These are phyloP conservation scores for Tipula unca DNA, from an alignment of 2,888 invertebrate genomes.

Conservation along the genomic window DNA sequence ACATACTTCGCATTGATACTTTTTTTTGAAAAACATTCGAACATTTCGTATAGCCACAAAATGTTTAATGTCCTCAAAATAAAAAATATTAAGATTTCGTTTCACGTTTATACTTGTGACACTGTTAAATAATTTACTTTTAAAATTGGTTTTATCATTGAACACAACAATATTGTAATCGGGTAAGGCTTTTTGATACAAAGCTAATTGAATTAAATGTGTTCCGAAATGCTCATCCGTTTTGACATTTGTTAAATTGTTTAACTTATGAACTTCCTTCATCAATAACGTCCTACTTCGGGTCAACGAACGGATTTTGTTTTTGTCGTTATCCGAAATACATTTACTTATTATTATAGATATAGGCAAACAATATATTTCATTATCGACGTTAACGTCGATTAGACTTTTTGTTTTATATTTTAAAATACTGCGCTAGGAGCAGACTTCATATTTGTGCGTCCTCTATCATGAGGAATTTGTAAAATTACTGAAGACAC, in stretches of 20 bases:
- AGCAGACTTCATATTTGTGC: too few relatives aligned
- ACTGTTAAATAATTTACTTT: not conserved
- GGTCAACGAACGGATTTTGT: not conserved
- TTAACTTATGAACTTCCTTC: not conserved
- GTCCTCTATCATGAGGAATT: not conserved
- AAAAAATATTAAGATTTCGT: not conserved
- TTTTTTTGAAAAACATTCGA: not conserved
- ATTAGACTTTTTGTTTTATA: not conserved
- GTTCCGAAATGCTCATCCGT: not conserved
- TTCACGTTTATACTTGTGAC: not conserved
- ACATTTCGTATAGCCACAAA: not conserved
- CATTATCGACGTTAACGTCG: not conserved
- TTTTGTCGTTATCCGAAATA: not conserved
- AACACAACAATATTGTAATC: not conserved
- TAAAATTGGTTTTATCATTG: not conserved
- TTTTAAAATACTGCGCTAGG: too few relatives aligned
- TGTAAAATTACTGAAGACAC: not conserved
- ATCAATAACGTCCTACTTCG: not conserved
- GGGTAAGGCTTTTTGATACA: not conserved
- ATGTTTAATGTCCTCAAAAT: not conserved
- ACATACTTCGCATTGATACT: not conserved
- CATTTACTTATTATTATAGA: not conserved
- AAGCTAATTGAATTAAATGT: not conserved
- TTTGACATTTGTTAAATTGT: not conserved
- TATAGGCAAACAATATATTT: not conserved